These are phyloP conservation scores for Calephelis perditalis DNA, from an alignment of 2,888 invertebrate species.

Conservation along the genomic window DNA sequence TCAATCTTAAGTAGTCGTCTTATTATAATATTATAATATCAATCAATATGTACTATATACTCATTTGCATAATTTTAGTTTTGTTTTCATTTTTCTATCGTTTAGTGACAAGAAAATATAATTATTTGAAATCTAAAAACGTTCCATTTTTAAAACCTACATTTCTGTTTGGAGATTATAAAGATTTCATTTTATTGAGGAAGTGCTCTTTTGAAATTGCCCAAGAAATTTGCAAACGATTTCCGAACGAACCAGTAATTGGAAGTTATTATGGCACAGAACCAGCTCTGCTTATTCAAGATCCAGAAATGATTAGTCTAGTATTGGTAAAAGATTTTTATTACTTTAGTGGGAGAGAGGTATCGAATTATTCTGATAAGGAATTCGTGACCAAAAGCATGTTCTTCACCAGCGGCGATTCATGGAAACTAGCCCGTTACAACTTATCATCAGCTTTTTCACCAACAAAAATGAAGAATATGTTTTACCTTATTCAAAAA, in stretches of 20 bases:
- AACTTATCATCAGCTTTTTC: constrained; percentile 54
- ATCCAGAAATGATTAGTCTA: constrained; percentile 47
- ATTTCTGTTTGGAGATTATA: constrained; percentile 51
- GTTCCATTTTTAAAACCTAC: constrained; percentile 40
- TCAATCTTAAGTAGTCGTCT: no score
- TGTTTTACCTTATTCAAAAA: constrained; percentile 51
- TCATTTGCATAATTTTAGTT: neutral
- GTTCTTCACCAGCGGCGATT: constrained; percentile 47
- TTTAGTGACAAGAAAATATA: constrained; percentile 19
- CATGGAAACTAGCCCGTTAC: constrained; percentile 54
- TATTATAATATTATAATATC: no score
- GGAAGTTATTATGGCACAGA: constrained; percentile 54
- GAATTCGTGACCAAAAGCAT: constrained; percentile 44
- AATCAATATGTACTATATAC: neutral
- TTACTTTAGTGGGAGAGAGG: constrained; percentile 51
- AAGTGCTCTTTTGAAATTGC: constrained; percentile 35
- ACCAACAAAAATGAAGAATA: constrained; percentile 53
- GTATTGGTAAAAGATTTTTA: constrained; percentile 53
- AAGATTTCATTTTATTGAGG: constrained; percentile 40
- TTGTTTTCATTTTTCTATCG: constrained; percentile 19
- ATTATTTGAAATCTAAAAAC: constrained; percentile 49
- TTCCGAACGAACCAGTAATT: constrained; percentile 47
- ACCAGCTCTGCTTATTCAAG: constrained; percentile 48
- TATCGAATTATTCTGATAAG: constrained; percentile 38
- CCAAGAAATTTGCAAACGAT: constrained; percentile 42